Evolutionary conservation across 2,888 invertebrate species (phyloP), one percentile per base, ranked within the genome.

Genomic region (Philaethria dido): DNA sequence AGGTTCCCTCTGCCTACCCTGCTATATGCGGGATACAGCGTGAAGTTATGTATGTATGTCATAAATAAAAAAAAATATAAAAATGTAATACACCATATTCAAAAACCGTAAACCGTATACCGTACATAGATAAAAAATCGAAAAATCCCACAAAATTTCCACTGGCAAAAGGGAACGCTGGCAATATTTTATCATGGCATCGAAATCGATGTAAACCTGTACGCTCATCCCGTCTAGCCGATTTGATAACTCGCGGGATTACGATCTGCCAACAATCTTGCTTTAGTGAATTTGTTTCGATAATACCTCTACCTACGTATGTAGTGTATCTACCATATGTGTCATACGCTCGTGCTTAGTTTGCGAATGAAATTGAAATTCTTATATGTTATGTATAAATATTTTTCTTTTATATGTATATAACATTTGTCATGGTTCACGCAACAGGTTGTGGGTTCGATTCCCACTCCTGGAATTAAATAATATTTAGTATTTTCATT

Each of bases 181-280:
- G 44, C 61, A 36, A 66, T 39, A 63, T 68, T 68, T 68, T 70
- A 66, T 68, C 70, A 33, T 33, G 16, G 22, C 47, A 45, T 45
- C 55, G 62, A 47, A 64, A 64, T 66, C 68, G 70, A 68, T 64
- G 65, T 61, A 60, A 68, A 63, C 60, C 65, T 44, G 62, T 44
- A 68, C 62, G 64, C 47, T 59, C 68, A 59, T 64, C 64, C 59
- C 25, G 50, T 60, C 59, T 59, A 52, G 57, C 44, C 67, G 63
- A 70, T 70, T 66, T 63, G 68, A 68, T 70, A 70, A 70, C 68
- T 68, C 55, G 44, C 52, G 54, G 68, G 70, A 68, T 70, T 70
- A 70, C 68, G 50, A 68, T 70, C 55, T 70, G 66, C 68, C 66
- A 70, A 68, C 68, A 64, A 66, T 60, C 66, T 70, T 70, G 70